Evolutionary conservation across 2,888 invertebrate species (phyloP).

Genomic region (Saturnia japonica): DNA sequence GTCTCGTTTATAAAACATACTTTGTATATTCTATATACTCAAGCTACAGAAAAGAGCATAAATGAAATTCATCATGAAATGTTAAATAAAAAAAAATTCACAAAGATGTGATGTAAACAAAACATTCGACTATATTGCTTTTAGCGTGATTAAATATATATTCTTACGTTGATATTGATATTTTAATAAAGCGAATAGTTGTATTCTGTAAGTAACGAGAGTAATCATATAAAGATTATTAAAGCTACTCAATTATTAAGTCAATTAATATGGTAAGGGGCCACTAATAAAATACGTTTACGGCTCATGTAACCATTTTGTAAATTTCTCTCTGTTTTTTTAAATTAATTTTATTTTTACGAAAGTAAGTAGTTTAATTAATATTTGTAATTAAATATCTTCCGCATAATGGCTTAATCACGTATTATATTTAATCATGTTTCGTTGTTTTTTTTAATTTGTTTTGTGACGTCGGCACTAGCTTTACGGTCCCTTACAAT

Average conservation of each 20-base stretch:
- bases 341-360: too few relatives aligned
- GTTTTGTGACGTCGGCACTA: too few relatives aligned
- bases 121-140: conserved; percentile 42
- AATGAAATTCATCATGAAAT: neutral
- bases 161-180: conserved; percentile 31
- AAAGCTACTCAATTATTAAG: conserved; percentile 16
- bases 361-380: too few relatives aligned
- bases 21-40: conserved; percentile 18
- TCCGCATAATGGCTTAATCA: too few relatives aligned
- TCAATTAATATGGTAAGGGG: conserved; percentile 17
- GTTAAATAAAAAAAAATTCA: conserved; percentile 10
- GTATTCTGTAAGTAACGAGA: conserved; percentile 19
- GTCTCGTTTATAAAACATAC: conserved; percentile 41
- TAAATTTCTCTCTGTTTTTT: too few relatives aligned
- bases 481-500: too few relatives aligned
- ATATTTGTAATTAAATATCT: too few relatives aligned
- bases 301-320: too few relatives aligned
- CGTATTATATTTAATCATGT: too few relatives aligned
- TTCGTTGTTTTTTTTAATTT: too few relatives aligned
- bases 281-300: too few relatives aligned
- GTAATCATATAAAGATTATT: conserved; percentile 20
- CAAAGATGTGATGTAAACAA: conserved; percentile 29
- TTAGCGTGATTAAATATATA: conserved; percentile 2
- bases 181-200: neutral
- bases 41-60: neutral